Evolutionary conservation across 2,888 invertebrate species (phyloP).

Genomic region (Helobdella robusta): DNA sequence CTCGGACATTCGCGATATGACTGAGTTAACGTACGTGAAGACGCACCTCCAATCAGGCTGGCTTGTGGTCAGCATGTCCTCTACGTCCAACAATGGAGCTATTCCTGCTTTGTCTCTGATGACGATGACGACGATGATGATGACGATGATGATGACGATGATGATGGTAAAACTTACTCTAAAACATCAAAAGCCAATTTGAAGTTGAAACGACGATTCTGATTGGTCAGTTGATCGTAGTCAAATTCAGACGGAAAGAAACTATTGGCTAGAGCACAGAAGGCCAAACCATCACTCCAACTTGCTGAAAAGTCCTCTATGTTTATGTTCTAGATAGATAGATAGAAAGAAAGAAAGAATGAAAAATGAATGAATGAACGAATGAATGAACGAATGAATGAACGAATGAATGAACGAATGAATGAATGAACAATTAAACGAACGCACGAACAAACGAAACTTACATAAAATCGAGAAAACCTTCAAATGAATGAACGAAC

Average conservation of each 20-base stretch:
- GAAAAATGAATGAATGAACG: no score
- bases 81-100: conserved; percentile 6
- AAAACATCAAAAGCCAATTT: conserved; percentile 22
- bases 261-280: conserved; percentile 24
- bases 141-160: conserved; percentile 9
- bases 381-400: no score
- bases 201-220: conserved; percentile 15
- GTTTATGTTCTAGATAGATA: conserved; percentile 13
- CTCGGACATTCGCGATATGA: conserved; percentile 15
- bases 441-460: no score
- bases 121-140: conserved; percentile 6
- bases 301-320: conserved; percentile 24
- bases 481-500: no score
- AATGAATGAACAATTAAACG: no score
- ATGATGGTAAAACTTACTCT: conserved; percentile 19
- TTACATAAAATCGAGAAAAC: no score
- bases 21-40: conserved; percentile 22
- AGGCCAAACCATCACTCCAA: conserved; percentile 27
- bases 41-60: conserved; percentile 18
- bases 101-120: conserved; percentile 8
- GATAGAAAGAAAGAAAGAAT: not conserved
- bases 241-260: conserved; percentile 23
- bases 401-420: no score
- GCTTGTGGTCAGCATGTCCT: conserved; percentile 14
- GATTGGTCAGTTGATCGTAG: conserved; percentile 14